phyloP scores from a whole-genome alignment of 2,113 vertebrate genomes.

The Tachycineta bicolor region DNA sequence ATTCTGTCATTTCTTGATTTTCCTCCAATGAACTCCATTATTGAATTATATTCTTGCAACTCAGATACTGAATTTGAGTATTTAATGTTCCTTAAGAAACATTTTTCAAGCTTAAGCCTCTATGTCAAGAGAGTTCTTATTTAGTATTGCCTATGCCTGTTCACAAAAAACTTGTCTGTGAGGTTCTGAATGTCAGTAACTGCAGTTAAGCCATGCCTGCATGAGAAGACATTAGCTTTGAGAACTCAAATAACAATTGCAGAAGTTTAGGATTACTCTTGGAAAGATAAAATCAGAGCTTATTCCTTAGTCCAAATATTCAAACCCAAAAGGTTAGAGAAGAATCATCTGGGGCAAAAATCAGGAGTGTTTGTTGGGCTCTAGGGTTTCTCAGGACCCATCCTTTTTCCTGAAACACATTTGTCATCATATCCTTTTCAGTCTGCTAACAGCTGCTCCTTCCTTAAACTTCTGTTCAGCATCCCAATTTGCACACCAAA shows the following conservation, averaged over 20 bases:
- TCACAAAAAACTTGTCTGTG: not conserved
- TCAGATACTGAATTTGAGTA: not conserved
- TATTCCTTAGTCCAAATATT: not conserved
- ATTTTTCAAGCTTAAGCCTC: not conserved
- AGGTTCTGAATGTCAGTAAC: not conserved
- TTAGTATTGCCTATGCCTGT: not conserved
- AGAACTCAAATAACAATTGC: not conserved
- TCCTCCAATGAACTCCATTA: not conserved
- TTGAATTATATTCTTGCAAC: not conserved
- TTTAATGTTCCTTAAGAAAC: not conserved
- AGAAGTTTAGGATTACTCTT: not conserved
- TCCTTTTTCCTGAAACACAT: not conserved
- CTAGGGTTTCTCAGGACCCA: not conserved
- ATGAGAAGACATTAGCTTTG: not conserved
- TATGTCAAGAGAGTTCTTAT: not conserved
- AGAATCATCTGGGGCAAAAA: not conserved
- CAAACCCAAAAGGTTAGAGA: not conserved
- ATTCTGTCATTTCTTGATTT: not conserved
- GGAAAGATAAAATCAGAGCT: not conserved
- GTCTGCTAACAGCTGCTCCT: not conserved
- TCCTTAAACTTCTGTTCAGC: not conserved
- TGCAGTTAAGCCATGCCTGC: not conserved
- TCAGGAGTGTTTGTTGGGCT: not conserved
- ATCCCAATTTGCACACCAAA: not conserved
- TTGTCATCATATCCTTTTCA: not conserved